Base-by-base conservation (phyloP, 2,113 vertebrate species). In the Platichthys flesus region DNA sequence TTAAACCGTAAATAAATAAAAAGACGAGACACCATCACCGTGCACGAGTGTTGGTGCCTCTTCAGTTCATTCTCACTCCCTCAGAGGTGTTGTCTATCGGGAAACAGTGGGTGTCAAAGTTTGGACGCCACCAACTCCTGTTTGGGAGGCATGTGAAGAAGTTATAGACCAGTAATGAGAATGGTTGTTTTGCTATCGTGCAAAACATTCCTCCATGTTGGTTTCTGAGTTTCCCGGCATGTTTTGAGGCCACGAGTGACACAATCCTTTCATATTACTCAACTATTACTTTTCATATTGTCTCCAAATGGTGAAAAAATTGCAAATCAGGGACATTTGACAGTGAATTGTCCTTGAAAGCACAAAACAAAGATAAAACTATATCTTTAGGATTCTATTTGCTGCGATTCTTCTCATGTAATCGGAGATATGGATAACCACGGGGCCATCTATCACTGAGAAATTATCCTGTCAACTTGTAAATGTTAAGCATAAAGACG, bases 21-120 rank as follows among this genome's bases (percentile, higher is more conserved):
- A 13, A 42, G 52, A 69, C 24, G 37, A 77, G 67, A 61, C n/a
- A n/a, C 15, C 14, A 9, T 26, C 63, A 16, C 47, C 59, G 42
- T 2, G 52, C 28, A 26, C 20, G 47, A 35, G 24, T 8, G 42
- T 26, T 21, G 51, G 2, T 24, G 35, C 20, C 20, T 75, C 45
- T 67, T 8, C 5, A 24, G 24, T 65, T 57, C 16, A 37, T 7
- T 52, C 40, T 76, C 64, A 12, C 67, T 49, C 6, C n/a, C 1
- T 2, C 35, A 9, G 35, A 37, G 35, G 35, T 37, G 35, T 37
- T 37, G 2, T 31, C 31, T 31, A 31, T 31, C 31, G 31, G 31
- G 31, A 7, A 31, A 31, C 31, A 31, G 6, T 31, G 31, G 6
- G 8, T 31, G 6, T 28, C 5, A 5, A 28, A 28, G 28, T 31